These are phyloP conservation scores for Monoplex corrugatus DNA, from an alignment of 2,888 invertebrate species.

Conservation along the genomic window DNA sequence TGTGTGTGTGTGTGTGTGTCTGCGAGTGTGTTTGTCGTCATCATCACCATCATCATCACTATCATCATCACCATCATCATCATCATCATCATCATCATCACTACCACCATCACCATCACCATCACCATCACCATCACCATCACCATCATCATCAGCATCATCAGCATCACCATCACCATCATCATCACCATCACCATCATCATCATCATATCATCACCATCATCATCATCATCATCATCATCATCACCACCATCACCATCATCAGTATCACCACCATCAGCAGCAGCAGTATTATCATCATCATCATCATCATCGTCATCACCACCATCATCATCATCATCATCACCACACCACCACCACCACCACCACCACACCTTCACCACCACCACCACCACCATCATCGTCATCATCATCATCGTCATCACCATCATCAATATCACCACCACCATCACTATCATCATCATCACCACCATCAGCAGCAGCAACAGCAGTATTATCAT, in stretches of 20 bases:
- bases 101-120: not conserved
- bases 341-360: no score
- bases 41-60: not conserved
- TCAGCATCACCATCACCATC: not conserved
- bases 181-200: not conserved
- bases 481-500: no score
- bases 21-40: not conserved
- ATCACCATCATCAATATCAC: not conserved
- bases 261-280: no score
- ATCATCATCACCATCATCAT: constrained; percentile 38
- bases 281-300: no score
- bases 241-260: no score
- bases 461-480: no score
- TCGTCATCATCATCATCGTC: not conserved
- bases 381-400: no score
- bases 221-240: not conserved
- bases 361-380: no score
- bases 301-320: no score
- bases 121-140: not conserved
- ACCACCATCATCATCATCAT: not conserved
- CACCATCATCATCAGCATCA: not conserved
- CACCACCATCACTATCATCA: no score
- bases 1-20: not conserved
- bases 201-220: not conserved
- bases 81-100: constrained; percentile 30